phyloP scores from a whole-genome alignment of 2,113 vertebrate species.

The Oncorhynchus tshawytscha region DNA sequence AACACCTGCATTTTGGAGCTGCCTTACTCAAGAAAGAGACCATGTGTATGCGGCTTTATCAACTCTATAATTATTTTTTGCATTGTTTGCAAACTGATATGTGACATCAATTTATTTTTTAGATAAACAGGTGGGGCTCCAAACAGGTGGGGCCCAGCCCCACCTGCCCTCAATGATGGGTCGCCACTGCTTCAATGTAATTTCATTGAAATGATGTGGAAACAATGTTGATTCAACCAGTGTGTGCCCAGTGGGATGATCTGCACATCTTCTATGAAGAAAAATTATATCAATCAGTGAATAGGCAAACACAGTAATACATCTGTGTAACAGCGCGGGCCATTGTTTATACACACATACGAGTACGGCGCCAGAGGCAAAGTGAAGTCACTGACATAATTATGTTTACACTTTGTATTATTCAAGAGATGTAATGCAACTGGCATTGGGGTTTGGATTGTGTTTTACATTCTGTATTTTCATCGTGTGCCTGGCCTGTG shows the following conservation, averaged over 20 bases:
- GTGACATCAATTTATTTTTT: no score
- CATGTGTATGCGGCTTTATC: no score
- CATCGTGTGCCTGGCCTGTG: neutral
- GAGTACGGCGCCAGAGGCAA: conserved; percentile 47
- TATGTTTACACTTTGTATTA: conserved; percentile 45
- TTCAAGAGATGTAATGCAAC: conserved; percentile 35
- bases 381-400: conserved; percentile 33
- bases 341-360: conserved; percentile 38
- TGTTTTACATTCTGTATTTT: conserved; percentile 28
- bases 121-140: no score
- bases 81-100: no score
- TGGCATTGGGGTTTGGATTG: conserved; percentile 16
- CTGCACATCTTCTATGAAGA: conserved; percentile 13
- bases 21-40: no score
- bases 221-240: no score
- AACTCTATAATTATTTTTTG: no score
- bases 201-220: no score
- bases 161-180: no score
- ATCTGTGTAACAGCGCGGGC: conserved; percentile 31
- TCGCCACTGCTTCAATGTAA: no score
- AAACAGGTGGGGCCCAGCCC: no score
- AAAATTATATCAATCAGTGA: conserved; percentile 14
- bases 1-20: no score
- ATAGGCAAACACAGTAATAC: conserved; percentile 19
- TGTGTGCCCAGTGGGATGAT: neutral